phyloP scores from a whole-genome alignment of 2,797 vertebrate species.

The Smutsia temminckii region DNA sequence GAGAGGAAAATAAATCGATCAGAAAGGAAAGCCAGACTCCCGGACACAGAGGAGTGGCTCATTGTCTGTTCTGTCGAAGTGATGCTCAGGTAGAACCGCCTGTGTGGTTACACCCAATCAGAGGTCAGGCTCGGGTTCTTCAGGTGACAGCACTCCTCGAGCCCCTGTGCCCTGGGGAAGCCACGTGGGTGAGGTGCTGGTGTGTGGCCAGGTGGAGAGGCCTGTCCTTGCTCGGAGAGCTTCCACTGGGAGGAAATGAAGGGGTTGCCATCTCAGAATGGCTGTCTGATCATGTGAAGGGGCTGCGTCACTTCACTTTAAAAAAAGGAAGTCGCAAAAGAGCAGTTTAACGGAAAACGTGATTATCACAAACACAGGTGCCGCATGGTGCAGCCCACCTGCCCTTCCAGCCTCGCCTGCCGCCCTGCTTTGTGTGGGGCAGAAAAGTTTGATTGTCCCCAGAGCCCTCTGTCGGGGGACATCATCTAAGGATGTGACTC shows the following conservation, averaged over 20 bases:
- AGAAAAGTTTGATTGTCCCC: background rate
- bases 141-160: background rate
- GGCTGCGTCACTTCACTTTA: background rate
- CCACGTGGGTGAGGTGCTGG: background rate
- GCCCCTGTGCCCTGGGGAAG: background rate
- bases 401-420: background rate
- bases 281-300: background rate
- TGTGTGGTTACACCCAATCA: rapidly evolving
- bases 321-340: slow-evolving; percentile 44
- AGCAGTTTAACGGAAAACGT: slow-evolving; percentile 43
- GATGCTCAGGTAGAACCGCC: background rate
- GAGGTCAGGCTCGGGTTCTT: background rate
- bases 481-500: background rate
- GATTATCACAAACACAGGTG: slow-evolving; percentile 27
- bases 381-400: background rate
- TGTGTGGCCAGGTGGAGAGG: no score
- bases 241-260: background rate
- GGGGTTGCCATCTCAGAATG: background rate
- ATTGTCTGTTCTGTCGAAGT: background rate
- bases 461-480: background rate
- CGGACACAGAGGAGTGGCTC: background rate
- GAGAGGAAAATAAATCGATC: background rate
- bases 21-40: background rate
- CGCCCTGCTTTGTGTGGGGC: background rate
- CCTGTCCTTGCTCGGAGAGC: background rate